Conservation (phyloP, 2,888 invertebrate genomes). For the Agonopterix subpropinquella region DNA sequence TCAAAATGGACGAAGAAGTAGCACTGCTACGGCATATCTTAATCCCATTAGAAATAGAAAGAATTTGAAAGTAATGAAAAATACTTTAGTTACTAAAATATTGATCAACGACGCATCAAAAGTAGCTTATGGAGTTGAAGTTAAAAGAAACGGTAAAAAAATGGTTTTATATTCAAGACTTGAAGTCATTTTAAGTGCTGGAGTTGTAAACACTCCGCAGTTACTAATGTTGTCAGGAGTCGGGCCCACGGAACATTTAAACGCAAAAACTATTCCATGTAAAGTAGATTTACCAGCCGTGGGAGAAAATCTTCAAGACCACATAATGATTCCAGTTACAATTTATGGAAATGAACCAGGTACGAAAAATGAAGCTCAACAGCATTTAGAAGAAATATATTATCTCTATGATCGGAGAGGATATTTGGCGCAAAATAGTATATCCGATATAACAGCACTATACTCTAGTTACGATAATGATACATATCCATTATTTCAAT, state of each 20-base stretch:
- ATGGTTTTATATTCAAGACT: constrained; percentile 30
- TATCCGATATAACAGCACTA: background rate
- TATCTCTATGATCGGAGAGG: constrained; percentile 72
- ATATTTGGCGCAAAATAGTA: constrained; percentile 51
- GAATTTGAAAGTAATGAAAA: constrained; percentile 55
- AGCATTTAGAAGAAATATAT: constrained; percentile 40
- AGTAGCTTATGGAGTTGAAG: constrained; percentile 50
- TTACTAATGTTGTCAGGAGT: constrained; percentile 70
- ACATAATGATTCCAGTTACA: constrained; percentile 48
- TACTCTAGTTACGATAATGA: background rate
- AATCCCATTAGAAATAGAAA: constrained; percentile 25
- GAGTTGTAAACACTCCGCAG: constrained; percentile 65
- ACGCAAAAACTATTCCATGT: constrained; percentile 40
- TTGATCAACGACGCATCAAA: constrained; percentile 51
- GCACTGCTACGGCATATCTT: constrained; percentile 65
- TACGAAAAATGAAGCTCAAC: constrained; percentile 22
- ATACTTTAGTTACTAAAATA: constrained; percentile 64
- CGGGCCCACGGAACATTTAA: constrained; percentile 53
- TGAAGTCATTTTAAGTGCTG: constrained; percentile 67
- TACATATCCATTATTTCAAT: constrained; percentile 25
- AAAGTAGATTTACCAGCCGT: constrained; percentile 57
- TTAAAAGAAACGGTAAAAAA: constrained; percentile 25
- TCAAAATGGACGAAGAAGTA: constrained; percentile 58
- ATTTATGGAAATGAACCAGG: constrained; percentile 39
- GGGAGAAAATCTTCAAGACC: constrained; percentile 74